Evolutionary conservation across 2,113 vertebrate species (phyloP).

Genomic region (Ginglymostoma cirratum): DNA sequence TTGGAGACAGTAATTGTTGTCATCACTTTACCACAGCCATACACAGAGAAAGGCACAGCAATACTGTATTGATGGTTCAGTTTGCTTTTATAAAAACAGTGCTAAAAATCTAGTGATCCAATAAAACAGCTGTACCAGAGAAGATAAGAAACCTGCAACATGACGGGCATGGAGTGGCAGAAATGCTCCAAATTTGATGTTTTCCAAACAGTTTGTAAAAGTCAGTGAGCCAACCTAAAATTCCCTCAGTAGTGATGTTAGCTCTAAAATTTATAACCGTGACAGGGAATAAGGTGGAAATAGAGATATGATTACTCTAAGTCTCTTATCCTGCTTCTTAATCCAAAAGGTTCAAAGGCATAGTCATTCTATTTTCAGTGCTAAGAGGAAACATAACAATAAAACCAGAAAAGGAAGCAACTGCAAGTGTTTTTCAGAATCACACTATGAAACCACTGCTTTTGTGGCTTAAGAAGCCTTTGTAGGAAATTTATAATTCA

Average conservation of each 20-base stretch:
- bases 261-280: not conserved
- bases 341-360: not conserved
- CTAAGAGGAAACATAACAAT: not conserved
- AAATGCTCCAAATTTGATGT: not conserved
- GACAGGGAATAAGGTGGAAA: not conserved
- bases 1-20: too few relatives aligned
- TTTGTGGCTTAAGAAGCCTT: not conserved
- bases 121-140: not conserved
- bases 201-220: not conserved
- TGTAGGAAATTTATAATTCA: not conserved
- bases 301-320: not conserved
- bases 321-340: not conserved
- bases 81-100: not conserved
- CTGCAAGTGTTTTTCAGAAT: not conserved
- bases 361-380: not conserved
- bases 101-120: not conserved
- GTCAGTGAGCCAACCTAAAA: too few relatives aligned
- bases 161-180: not conserved
- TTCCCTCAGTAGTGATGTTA: not conserved
- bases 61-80: not conserved
- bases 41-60: not conserved
- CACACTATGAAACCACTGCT: not conserved
- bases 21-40: not conserved
- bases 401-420: not conserved
- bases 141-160: not conserved